Conservation (phyloP, 2,888 invertebrate species). For the Diachrysia chrysitis region DNA sequence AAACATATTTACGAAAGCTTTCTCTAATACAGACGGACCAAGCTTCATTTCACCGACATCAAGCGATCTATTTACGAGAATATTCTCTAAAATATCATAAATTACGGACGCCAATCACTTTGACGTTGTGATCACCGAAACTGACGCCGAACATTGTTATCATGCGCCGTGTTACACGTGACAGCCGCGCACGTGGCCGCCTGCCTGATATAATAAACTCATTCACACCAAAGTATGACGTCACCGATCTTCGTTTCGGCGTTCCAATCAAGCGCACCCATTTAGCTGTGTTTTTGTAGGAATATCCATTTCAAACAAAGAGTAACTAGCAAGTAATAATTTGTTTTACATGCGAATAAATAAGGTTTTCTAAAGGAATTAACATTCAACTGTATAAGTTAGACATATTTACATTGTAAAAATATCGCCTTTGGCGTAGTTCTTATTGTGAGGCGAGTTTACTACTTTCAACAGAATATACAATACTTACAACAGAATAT, state of each 20-base stretch:
- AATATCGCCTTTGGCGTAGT: no score
- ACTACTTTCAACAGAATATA: no score
- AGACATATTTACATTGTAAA: no score
- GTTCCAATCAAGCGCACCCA: constrained; percentile 20
- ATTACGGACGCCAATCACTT: constrained; percentile 26
- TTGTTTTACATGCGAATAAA: background rate
- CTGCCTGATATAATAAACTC: constrained; percentile 47
- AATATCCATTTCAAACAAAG: background rate
- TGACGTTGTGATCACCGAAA: constrained; percentile 30
- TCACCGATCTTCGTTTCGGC: constrained; percentile 17
- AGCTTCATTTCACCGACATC: background rate
- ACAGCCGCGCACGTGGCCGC: constrained; percentile 46
- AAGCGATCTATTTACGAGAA: background rate
- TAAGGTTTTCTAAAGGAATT: no score
- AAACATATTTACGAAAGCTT: background rate
- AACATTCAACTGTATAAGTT: no score
- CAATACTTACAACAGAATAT: no score
- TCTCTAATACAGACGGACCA: constrained; percentile 13
- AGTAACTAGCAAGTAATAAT: background rate
- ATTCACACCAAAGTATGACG: constrained; percentile 46
- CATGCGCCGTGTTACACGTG: constrained; percentile 45
- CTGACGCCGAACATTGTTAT: constrained; percentile 44
- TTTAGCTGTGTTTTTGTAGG: constrained; percentile 4
- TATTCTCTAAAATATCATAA: constrained; percentile 3
- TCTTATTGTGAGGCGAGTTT: no score